Percentiles rank a stretch among this genome's conserved stretches.
These are phyloP conservation scores for Saimiri boliviensis DNA, from an alignment of 2,113 vertebrate species.

Conservation along the genomic window DNA sequence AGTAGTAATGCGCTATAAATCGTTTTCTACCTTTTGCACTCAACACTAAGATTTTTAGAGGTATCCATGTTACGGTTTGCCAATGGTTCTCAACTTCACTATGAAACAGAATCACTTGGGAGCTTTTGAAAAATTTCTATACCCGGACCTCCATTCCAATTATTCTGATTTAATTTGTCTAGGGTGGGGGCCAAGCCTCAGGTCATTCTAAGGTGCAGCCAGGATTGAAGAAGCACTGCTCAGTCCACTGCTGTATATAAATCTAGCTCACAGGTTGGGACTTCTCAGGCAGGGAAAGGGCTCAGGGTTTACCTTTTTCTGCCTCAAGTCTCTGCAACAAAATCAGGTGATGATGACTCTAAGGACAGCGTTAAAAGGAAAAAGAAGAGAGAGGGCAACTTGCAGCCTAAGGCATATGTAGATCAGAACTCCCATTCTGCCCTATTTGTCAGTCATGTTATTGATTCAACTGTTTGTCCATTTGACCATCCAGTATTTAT, in stretches of 20 bases:
- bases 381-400: background rate
- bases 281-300: background rate
- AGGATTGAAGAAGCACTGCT: background rate
- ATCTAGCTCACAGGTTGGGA: background rate
- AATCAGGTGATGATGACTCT: background rate
- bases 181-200: background rate
- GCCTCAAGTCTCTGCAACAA: background rate
- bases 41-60: background rate
- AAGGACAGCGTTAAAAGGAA: background rate
- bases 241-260: background rate
- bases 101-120: background rate
- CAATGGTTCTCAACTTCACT: background rate
- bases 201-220: background rate
- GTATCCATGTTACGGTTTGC: background rate
- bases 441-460: background rate
- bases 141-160: background rate
- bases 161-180: constrained; percentile 24
- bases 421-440: background rate
- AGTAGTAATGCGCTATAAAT: background rate
- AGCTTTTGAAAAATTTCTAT: background rate
- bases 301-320: background rate
- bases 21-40: background rate
- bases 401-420: background rate
- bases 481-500: no score
- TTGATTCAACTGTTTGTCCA: background rate